Percentiles rank a stretch among this genome's conserved stretches.
Conservation (phyloP, 1,140 invertebrate genomes). For the Conopomorpha cramerella region DNA sequence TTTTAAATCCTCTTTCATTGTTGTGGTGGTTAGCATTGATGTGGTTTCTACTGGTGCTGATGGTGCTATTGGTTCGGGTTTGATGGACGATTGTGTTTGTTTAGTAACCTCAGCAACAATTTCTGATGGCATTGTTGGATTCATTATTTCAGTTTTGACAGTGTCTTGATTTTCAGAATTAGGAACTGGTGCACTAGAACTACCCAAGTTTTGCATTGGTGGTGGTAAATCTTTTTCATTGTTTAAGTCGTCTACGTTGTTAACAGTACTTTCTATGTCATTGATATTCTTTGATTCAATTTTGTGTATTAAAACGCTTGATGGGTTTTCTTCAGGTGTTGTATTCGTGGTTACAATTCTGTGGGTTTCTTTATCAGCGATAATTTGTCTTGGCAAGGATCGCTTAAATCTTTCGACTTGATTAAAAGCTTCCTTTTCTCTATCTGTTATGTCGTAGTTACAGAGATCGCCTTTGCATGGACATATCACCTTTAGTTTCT, state of each 20-base stretch:
- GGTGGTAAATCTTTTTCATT: not conserved
- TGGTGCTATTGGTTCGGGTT: too few relatives aligned
- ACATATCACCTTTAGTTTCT: constrained; percentile 52
- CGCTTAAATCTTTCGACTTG: too few relatives aligned
- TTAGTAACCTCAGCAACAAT: too few relatives aligned
- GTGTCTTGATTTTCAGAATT: not conserved
- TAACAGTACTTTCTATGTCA: not conserved
- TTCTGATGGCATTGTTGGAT: too few relatives aligned
- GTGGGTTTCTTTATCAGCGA: too few relatives aligned
- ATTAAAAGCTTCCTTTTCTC: constrained; percentile 37
- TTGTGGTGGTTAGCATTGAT: too few relatives aligned
- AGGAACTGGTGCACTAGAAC: not conserved
- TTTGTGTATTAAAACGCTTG: too few relatives aligned
- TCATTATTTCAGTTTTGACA: not conserved
- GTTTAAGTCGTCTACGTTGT: constrained; percentile 1
- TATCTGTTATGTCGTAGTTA: constrained; percentile 41
- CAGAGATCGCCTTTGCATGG: constrained; percentile 59
- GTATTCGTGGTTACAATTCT: constrained; percentile 4
- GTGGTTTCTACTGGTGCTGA: too few relatives aligned
- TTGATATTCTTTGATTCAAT: too few relatives aligned
- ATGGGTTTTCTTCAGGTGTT: constrained; percentile 2
- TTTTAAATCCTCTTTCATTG: not conserved
- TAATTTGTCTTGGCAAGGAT: too few relatives aligned
- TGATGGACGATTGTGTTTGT: too few relatives aligned
- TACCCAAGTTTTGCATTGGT: not conserved